Evolutionary conservation across 2,888 invertebrate genomes (phyloP).

Genomic region (Temnothorax unifasciatus): DNA sequence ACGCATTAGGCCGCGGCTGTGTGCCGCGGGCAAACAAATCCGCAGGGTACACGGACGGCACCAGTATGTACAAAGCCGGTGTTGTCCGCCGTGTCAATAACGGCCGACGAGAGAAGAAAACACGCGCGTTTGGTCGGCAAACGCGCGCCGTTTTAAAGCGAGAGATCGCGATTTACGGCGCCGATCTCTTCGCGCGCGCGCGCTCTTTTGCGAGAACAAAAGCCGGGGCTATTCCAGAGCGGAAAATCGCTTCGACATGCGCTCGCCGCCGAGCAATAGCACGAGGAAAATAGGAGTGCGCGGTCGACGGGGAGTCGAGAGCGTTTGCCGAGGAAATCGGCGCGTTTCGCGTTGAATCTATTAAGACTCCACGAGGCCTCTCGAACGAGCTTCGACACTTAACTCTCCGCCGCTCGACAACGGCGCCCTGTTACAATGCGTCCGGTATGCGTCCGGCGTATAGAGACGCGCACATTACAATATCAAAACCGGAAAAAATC

Average conservation of each 20-base stretch:
- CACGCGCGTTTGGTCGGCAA: constrained; percentile 55
- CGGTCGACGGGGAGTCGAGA: background rate
- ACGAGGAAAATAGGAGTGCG: constrained; percentile 37
- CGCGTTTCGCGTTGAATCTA: constrained; percentile 30
- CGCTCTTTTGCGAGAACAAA: constrained; percentile 39
- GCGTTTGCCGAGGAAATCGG: constrained; percentile 47
- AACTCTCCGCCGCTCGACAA: constrained; percentile 8
- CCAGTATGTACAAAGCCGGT: constrained; percentile 55
- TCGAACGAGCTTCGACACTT: constrained; percentile 5
- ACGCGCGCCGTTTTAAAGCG: constrained; percentile 35
- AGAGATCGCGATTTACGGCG: constrained; percentile 56
- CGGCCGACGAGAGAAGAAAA: constrained; percentile 47
- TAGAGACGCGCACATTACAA: constrained; percentile 26
- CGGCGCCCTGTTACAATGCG: constrained; percentile 9
- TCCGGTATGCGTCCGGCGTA: background rate
- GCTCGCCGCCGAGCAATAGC: constrained; percentile 39
- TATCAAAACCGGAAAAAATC: constrained; percentile 33
- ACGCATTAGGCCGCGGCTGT: constrained; percentile 42
- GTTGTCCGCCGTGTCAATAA: constrained; percentile 65
- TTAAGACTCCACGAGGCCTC: background rate
- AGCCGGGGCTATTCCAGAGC: constrained; percentile 8
- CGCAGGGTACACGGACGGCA: constrained; percentile 38
- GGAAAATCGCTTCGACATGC: constrained; percentile 51
- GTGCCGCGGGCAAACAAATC: constrained; percentile 50
- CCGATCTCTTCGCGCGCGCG: constrained; percentile 36